Conservation (phyloP, 2,888 invertebrate species). For the Aleiodes leptofemur region DNA sequence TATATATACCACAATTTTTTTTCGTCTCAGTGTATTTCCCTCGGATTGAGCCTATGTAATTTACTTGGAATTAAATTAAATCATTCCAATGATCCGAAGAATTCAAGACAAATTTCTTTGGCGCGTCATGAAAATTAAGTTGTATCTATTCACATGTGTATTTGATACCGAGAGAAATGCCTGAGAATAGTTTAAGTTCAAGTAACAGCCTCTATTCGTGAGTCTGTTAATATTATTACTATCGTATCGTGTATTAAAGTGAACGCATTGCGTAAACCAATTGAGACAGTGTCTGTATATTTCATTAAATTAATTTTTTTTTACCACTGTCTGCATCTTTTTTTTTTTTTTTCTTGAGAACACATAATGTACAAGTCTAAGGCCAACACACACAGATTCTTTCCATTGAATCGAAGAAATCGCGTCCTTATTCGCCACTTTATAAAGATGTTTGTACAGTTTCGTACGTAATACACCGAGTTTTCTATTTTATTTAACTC, state of each 20-base stretch:
- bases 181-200: constrained; percentile 7
- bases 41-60: too few relatives aligned
- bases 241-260: constrained; percentile 19
- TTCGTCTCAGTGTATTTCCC: too few relatives aligned
- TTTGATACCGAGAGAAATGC: background rate
- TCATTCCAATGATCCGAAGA: background rate
- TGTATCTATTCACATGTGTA: constrained; percentile 16
- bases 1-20: too few relatives aligned
- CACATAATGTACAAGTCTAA: constrained; percentile 1
- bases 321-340: background rate
- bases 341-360: background rate
- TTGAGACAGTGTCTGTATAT: constrained; percentile 6
- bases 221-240: constrained; percentile 29
- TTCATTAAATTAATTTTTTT: background rate
- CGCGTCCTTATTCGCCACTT: constrained; percentile 6
- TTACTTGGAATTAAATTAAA: background rate
- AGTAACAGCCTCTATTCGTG: background rate
- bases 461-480: constrained; percentile 3
- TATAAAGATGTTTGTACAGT: constrained; percentile 9
- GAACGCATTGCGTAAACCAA: constrained; percentile 28
- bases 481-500: constrained; percentile 37
- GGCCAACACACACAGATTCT: background rate
- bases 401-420: background rate
- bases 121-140: constrained; percentile 15
- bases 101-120: background rate